phyloP scores from a whole-genome alignment of 2,113 vertebrate species.

The Hippocampus abdominalis region DNA sequence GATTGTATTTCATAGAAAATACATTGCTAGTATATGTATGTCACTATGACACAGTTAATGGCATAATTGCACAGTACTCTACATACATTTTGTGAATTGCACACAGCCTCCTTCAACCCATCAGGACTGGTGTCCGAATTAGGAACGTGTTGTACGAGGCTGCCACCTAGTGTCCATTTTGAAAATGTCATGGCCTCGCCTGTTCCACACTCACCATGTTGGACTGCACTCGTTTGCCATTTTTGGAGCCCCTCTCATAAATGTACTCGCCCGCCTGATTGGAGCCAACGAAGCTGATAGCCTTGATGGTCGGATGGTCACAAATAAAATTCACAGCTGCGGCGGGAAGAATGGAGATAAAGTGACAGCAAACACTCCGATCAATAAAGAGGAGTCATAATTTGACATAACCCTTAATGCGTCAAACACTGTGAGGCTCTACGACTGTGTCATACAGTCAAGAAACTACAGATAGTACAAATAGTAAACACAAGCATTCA shows the following conservation, averaged over 20 bases:
- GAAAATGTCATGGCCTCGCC: neutral
- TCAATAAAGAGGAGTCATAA: neutral
- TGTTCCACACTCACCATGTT: constrained; percentile 84
- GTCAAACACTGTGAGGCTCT: neutral
- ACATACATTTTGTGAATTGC: neutral
- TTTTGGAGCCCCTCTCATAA: constrained; percentile 90
- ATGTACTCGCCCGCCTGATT: constrained; percentile 97
- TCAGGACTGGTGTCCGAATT: neutral
- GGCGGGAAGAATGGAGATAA: constrained; percentile 20
- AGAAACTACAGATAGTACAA: neutral
- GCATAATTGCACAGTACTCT: constrained; percentile 6
- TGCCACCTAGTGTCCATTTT: constrained; percentile 61
- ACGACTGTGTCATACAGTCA: neutral
- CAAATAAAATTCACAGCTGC: constrained; percentile 94
- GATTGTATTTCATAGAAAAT: no score
- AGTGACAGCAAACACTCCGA: neutral
- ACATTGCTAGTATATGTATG: neutral
- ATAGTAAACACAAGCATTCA: no score
- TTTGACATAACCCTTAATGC: neutral
- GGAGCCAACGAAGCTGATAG: constrained; percentile 98
- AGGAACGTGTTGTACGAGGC: constrained; percentile 37
- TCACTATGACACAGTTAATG: neutral
- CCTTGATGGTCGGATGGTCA: constrained; percentile 92
- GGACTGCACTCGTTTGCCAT: constrained; percentile 95
- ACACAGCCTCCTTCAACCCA: neutral